These are phyloP conservation scores for Chironomus tentans DNA, from an alignment of 2,888 invertebrate genomes.

Conservation along the genomic window DNA sequence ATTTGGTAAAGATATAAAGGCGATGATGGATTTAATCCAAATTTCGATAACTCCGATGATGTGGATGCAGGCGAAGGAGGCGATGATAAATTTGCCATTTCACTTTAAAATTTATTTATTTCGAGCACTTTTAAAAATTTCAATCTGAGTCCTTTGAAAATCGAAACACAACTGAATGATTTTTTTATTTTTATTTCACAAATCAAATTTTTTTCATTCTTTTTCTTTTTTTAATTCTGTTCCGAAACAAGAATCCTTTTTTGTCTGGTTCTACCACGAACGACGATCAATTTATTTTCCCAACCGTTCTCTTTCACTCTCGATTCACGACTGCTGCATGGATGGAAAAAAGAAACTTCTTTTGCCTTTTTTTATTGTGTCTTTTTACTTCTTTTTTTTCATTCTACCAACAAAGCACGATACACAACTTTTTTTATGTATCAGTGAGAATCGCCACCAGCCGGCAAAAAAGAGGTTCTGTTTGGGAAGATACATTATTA, in stretches of 20 bases:
- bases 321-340: slow-evolving; percentile 5
- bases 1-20: slow-evolving; percentile 21
- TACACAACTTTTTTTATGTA: not conserved
- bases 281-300: not conserved
- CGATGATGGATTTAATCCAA: slow-evolving; percentile 13
- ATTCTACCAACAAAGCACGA: not conserved
- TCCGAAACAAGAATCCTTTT: not conserved
- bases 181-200: not conserved
- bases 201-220: not conserved
- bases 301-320: slow-evolving; percentile 22
- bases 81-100: slow-evolving; percentile 24
- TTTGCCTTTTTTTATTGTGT: slow-evolving; percentile 3
- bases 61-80: slow-evolving; percentile 20
- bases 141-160: slow-evolving; percentile 16
- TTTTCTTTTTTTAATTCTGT: not conserved
- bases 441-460: slow-evolving; percentile 12
- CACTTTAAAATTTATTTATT: not conserved
- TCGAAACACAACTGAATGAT: slow-evolving; percentile 14
- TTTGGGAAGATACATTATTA: not conserved
- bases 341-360: not conserved
- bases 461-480: slow-evolving; percentile 1
- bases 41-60: slow-evolving; percentile 16
- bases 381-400: not conserved
- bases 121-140: not conserved
- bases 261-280: not conserved